Conservation (phyloP, 2,888 invertebrate species). For the Apodemia hepburni region DNA sequence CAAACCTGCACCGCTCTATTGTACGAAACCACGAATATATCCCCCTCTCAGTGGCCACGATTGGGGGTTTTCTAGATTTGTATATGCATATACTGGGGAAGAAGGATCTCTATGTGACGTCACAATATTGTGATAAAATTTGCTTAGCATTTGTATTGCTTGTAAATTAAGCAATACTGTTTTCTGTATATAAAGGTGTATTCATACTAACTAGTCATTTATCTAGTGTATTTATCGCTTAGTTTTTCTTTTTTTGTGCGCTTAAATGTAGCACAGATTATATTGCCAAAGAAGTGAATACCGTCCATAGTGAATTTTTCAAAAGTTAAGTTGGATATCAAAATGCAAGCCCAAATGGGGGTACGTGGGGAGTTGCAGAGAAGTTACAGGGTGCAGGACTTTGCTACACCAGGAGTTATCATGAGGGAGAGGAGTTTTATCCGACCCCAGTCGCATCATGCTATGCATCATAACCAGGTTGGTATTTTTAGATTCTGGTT, state of each 20-base stretch:
- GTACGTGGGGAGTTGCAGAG: constrained; percentile 69
- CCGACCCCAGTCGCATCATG: constrained; percentile 80
- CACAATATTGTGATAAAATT: constrained; percentile 70
- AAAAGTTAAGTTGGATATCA: constrained; percentile 23
- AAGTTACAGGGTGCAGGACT: constrained; percentile 78
- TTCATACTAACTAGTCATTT: constrained; percentile 62
- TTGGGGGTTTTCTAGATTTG: constrained; percentile 52
- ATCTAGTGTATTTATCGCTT: constrained; percentile 72
- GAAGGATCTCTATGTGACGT: constrained; percentile 77
- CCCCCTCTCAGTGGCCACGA: constrained; percentile 75
- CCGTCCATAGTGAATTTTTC: constrained; percentile 32
- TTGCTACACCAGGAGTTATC: constrained; percentile 78
- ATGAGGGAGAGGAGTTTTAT: constrained; percentile 87
- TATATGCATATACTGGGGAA: constrained; percentile 74
- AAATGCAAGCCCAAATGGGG: constrained; percentile 72
- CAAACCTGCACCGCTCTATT: constrained; percentile 67
- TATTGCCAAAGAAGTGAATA: constrained; percentile 50
- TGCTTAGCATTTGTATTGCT: constrained; percentile 57
- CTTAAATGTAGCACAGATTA: constrained; percentile 22
- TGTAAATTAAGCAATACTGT: constrained; percentile 29
- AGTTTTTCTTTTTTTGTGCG: constrained; percentile 18
- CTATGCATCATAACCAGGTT: constrained; percentile 78
- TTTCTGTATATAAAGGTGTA: constrained; percentile 15
- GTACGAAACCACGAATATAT: constrained; percentile 60
- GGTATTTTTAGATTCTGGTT: not conserved